Conservation (phyloP, 2,888 invertebrate species). For the Chirona hameri region DNA sequence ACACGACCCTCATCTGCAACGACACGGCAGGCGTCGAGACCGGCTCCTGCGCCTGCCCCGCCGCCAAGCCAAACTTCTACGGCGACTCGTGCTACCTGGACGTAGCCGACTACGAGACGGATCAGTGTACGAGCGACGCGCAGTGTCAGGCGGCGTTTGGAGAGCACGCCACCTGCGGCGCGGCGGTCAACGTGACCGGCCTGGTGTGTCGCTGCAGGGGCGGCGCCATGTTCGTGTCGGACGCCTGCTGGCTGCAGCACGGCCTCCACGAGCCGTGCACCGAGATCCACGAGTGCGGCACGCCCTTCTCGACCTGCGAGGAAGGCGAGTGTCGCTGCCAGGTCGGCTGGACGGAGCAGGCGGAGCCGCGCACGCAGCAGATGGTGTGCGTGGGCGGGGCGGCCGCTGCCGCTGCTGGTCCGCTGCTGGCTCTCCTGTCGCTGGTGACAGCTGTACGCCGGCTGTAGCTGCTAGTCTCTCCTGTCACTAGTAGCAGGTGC, state of each 20-base stretch:
- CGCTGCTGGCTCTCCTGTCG: not conserved
- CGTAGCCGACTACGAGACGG: not conserved
- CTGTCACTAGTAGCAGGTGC: too few species aligned
- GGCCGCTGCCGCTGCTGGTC: not conserved
- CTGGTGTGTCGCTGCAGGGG: not conserved
- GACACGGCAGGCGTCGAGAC: not conserved
- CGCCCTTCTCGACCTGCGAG: not conserved
- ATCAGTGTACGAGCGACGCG: not conserved
- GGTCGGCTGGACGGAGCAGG: not conserved
- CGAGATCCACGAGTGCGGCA: not conserved
- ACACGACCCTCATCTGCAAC: not conserved
- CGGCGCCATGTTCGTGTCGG: not conserved
- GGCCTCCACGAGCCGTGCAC: not conserved
- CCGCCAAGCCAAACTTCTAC: not conserved
- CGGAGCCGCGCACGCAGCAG: not conserved
- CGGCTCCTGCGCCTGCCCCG: not conserved
- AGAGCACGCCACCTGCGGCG: not conserved
- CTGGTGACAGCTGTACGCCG: not conserved
- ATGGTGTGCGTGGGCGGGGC: not conserved
- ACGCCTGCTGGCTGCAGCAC: slow-evolving; percentile 22
- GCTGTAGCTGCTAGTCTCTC: not conserved
- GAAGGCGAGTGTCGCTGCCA: not conserved
- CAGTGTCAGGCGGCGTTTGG: slow-evolving; percentile 1
- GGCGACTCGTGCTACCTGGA: not conserved
- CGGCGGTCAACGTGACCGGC: not conserved